Conservation (phyloP, 2,113 vertebrate species). For the Neolamprologus cancellatus region DNA sequence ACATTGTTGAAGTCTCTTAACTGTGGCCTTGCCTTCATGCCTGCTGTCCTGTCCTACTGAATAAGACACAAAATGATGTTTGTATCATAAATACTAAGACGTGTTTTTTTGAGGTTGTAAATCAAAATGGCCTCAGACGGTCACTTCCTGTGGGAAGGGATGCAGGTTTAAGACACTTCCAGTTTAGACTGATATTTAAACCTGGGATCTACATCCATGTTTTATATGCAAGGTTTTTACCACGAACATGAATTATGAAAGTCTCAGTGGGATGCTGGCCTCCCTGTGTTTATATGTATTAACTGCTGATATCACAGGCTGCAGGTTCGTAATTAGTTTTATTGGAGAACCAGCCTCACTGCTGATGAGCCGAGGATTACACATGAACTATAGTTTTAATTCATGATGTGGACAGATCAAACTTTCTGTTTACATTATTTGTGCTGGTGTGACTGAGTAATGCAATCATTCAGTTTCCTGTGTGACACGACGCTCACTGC, state of each 20-base stretch:
- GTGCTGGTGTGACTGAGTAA: not conserved
- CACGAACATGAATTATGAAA: not conserved
- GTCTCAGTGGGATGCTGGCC: not conserved
- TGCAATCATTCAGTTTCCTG: not conserved
- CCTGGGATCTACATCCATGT: not conserved
- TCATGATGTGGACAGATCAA: not conserved
- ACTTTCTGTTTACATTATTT: not conserved
- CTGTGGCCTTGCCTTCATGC: not conserved
- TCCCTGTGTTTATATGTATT: not conserved
- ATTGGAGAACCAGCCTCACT: not conserved
- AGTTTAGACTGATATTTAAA: not conserved
- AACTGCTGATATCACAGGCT: not conserved
- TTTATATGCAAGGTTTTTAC: not conserved
- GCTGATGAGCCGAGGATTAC: not conserved
- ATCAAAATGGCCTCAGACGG: not conserved
- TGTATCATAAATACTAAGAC: rapidly evolving
- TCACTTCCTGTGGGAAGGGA: not conserved
- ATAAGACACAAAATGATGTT: not conserved
- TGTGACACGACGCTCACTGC: not conserved
- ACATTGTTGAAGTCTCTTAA: not conserved
- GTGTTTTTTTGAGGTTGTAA: not conserved
- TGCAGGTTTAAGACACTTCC: not conserved
- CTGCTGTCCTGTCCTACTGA: rapidly evolving
- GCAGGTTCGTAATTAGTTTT: not conserved
- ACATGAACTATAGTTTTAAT: not conserved